Percentiles rank a stretch among this genome's conserved stretches.
Evolutionary conservation across 2,797 vertebrate species (phyloP).

Genomic region (Sciurus carolinensis): DNA sequence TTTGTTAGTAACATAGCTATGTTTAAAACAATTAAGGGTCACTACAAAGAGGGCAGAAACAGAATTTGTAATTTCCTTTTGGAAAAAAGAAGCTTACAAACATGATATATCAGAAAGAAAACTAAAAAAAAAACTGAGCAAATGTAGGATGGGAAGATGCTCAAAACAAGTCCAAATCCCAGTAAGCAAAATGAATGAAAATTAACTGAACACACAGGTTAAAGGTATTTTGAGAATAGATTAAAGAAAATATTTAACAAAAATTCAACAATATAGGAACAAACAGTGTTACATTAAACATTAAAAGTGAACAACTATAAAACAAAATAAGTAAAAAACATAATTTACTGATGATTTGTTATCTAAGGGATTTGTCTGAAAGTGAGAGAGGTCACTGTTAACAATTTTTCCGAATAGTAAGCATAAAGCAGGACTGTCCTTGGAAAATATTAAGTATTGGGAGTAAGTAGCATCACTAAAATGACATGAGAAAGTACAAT

Average conservation of each 20-base stretch:
- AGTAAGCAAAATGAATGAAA: neutral
- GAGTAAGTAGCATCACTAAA: neutral
- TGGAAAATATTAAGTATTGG: neutral
- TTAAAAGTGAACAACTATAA: neutral
- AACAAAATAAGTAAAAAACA: neutral
- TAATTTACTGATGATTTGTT: neutral
- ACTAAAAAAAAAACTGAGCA: neutral
- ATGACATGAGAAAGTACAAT: neutral
- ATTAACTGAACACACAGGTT: neutral
- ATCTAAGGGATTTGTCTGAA: neutral
- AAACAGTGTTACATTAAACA: neutral
- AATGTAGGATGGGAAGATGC: neutral
- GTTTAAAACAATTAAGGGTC: neutral
- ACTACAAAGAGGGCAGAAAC: neutral
- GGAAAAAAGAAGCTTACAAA: neutral
- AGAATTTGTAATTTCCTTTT: slow-evolving; percentile 11
- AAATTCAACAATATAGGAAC: neutral
- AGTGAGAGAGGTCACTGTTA: neutral
- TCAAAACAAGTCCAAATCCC: neutral
- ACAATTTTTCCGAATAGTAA: neutral
- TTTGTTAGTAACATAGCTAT: neutral
- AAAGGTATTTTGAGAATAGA: neutral
- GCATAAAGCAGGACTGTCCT: neutral
- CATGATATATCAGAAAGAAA: neutral
- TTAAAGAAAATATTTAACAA: slow-evolving; percentile 14